A percentile compares a stretch with the other conserved stretches of the same genome.
These are phyloP conservation scores for Momotus momota DNA, from an alignment of 2,797 vertebrate genomes.

Conservation along the genomic window DNA sequence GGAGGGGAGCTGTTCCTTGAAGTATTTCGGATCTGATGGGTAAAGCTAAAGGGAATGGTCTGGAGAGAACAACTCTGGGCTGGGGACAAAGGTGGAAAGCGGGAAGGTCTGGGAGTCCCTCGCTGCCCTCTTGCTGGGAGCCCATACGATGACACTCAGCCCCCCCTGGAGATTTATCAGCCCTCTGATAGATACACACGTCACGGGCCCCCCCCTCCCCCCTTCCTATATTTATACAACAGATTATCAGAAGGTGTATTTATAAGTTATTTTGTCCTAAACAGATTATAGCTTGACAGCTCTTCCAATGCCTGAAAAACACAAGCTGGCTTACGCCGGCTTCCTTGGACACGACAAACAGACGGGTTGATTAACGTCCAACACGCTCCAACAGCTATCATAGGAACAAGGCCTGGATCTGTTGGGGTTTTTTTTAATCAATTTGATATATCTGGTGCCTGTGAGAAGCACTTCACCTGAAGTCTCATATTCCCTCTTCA, in stretches of 20 bases:
- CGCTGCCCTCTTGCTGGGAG: background rate
- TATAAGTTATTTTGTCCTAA: background rate
- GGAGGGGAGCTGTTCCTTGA: background rate
- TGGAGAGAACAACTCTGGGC: background rate
- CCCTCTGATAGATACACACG: background rate
- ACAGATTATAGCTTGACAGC: background rate
- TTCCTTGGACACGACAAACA: background rate
- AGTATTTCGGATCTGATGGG: background rate
- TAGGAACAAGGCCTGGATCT: background rate
- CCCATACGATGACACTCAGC: background rate
- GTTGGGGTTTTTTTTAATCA: background rate
- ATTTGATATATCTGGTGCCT: background rate
- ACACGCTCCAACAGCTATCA: background rate
- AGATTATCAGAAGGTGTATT: background rate
- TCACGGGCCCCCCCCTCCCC: rapidly evolving
- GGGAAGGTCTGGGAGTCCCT: background rate
- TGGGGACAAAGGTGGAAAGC: background rate
- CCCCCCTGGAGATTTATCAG: background rate
- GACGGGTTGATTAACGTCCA: background rate
- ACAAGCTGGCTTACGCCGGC: background rate
- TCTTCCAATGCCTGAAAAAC: background rate
- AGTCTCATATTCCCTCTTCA: background rate
- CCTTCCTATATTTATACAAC: background rate
- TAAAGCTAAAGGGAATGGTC: background rate
- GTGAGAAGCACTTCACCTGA: background rate